Conservation (phyloP, 2,888 invertebrate species). For the Entomobrya proxima region DNA sequence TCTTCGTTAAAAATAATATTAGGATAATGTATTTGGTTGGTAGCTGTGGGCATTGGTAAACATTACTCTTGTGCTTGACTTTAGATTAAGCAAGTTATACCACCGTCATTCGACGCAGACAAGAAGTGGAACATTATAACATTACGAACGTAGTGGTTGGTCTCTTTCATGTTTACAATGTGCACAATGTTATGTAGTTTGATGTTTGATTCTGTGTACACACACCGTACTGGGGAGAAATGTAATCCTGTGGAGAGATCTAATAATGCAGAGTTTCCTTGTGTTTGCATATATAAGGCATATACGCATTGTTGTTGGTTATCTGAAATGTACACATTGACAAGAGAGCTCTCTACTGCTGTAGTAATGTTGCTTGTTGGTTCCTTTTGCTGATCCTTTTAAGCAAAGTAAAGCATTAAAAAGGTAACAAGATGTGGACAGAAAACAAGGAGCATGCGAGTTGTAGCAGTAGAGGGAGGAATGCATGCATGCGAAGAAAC, state of each 20-base stretch:
- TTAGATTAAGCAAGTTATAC: not conserved
- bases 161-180: conserved; percentile 6
- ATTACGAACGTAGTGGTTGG: conserved; percentile 36
- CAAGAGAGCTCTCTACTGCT: not conserved
- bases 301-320: conserved; percentile 55
- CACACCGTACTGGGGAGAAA: conserved; percentile 13
- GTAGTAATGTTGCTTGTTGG: not conserved
- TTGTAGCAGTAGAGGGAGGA: not conserved
- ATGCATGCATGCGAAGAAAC: not conserved
- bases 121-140: not conserved
- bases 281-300: not conserved
- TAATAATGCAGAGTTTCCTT: conserved; percentile 1
- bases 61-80: not conserved
- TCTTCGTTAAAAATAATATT: conserved; percentile 35
- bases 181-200: no score
- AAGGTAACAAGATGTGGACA: conserved; percentile 62
- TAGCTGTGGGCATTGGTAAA: conserved; percentile 46
- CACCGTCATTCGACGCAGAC: not conserved
- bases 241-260: conserved; percentile 46
- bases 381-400: conserved; percentile 14
- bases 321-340: conserved; percentile 43
- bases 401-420: conserved; percentile 46
- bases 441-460: conserved; percentile 39
- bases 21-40: conserved; percentile 33
- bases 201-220: conserved; percentile 21